Percentiles rank a stretch among this genome's conserved stretches.
phyloP scores from a whole-genome alignment of 1,140 invertebrate species.

The Ceratoteleas bidentatus region DNA sequence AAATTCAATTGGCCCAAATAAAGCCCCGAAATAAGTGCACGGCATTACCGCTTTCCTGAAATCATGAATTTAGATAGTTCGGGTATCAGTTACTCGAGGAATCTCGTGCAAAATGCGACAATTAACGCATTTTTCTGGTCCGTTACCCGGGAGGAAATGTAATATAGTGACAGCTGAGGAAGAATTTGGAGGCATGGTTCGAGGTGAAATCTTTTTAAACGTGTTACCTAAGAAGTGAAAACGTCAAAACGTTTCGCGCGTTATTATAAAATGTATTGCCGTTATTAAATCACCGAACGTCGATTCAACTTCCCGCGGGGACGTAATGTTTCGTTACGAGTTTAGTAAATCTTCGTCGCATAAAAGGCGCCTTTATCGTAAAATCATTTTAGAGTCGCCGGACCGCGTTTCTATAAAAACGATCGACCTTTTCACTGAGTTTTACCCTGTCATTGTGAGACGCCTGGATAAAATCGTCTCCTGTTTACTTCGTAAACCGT shows the following conservation, averaged over 20 bases:
- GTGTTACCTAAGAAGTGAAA: slow-evolving; percentile 35
- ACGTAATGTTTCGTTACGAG: slow-evolving; percentile 41
- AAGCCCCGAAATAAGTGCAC: slow-evolving; percentile 3
- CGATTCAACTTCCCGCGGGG: slow-evolving; percentile 24
- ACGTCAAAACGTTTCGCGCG: slow-evolving; percentile 10
- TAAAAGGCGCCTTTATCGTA: slow-evolving; percentile 34
- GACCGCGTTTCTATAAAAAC: slow-evolving; percentile 4
- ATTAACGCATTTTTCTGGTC: slow-evolving; percentile 25
- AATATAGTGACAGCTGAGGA: slow-evolving; percentile 8
- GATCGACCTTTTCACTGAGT: slow-evolving; percentile 37
- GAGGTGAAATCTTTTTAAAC: slow-evolving; percentile 31
- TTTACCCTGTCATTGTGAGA: slow-evolving; percentile 31
- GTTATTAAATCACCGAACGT: slow-evolving; percentile 43
- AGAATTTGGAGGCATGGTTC: slow-evolving; percentile 1
- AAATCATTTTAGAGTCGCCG: slow-evolving; percentile 40
- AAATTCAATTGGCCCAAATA: slow-evolving; percentile 15
- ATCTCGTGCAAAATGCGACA: slow-evolving; percentile 1
- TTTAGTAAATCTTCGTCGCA: slow-evolving; percentile 39
- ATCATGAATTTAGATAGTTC: slow-evolving; percentile 8
- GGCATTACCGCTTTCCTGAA: slow-evolving; percentile 5
- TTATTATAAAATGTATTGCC: slow-evolving; percentile 47
- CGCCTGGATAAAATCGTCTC: slow-evolving; percentile 56
- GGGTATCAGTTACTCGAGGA: slow-evolving; percentile 10
- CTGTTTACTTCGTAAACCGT: slow-evolving; percentile 53
- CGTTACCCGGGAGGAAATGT: slow-evolving; percentile 6